phyloP scores from a whole-genome alignment of 2,113 vertebrate genomes.

The Pelodiscus sinensis region DNA sequence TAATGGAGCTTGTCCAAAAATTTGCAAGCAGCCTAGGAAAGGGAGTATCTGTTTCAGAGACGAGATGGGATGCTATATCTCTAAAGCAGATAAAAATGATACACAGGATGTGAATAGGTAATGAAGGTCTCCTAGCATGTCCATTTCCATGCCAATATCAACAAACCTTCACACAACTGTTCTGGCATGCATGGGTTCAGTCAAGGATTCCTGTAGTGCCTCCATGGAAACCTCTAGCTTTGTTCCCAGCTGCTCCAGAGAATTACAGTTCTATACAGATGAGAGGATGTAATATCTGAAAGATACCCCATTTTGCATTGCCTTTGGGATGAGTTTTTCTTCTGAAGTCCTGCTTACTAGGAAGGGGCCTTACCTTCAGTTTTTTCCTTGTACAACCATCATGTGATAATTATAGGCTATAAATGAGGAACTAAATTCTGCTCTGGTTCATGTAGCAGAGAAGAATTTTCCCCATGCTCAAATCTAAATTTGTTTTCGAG shows the following conservation, averaged over 20 bases:
- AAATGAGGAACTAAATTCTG: background rate
- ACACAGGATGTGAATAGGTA: background rate
- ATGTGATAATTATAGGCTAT: background rate
- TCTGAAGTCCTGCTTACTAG: conserved; percentile 14
- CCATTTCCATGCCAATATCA: background rate
- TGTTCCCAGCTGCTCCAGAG: background rate
- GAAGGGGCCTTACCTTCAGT: background rate
- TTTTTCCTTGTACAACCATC: background rate
- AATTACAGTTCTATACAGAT: background rate
- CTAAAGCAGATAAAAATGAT: background rate
- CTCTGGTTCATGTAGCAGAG: background rate
- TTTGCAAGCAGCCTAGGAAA: background rate
- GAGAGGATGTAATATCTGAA: background rate
- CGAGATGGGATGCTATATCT: fast-evolving
- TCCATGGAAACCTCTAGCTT: background rate
- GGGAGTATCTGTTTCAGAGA: background rate
- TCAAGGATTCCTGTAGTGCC: background rate
- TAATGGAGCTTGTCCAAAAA: background rate
- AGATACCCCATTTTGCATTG: background rate
- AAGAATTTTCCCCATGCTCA: background rate
- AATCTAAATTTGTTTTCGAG: background rate
- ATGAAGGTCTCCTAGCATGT: background rate
- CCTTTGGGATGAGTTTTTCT: background rate
- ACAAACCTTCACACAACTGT: background rate
- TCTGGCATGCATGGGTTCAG: background rate